Evolutionary conservation across 1,140 invertebrate species (phyloP).

Genomic region (Ganaspis sp.): DNA sequence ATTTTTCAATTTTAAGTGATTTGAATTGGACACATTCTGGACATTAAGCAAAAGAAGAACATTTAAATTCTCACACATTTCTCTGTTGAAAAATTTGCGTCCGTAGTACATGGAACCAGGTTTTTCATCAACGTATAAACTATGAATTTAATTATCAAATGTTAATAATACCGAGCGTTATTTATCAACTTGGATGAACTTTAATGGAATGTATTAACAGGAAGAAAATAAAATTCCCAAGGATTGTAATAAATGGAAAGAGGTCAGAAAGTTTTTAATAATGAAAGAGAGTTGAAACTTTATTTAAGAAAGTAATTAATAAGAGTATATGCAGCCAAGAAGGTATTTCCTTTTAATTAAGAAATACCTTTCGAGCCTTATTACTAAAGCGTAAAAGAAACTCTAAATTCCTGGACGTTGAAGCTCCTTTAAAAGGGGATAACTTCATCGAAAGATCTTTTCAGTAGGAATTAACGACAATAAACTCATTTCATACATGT

Average conservation of each 20-base stretch:
- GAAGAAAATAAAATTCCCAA: not conserved
- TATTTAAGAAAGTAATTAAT: slow-evolving; percentile 60
- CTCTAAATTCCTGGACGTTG: slow-evolving; percentile 59
- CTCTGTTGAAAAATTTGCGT: too few species aligned
- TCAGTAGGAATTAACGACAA: not conserved
- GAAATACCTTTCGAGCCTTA: slow-evolving; percentile 59
- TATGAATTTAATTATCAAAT: too few species aligned
- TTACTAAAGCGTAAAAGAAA: slow-evolving; percentile 44
- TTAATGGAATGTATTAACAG: slow-evolving; percentile 36
- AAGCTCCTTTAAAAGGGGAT: slow-evolving; percentile 57
- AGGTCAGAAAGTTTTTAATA: not conserved
- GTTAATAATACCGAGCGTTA: too few species aligned
- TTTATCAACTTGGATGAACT: too few species aligned
- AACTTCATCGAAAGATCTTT: slow-evolving; percentile 53
- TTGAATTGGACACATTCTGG: too few species aligned
- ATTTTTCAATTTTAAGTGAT: too few species aligned
- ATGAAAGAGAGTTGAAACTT: slow-evolving; percentile 28
- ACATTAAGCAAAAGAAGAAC: too few species aligned
- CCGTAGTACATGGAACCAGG: too few species aligned
- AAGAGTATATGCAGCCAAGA: slow-evolving; percentile 51
- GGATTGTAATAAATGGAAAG: not conserved
- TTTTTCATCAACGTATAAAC: too few species aligned
- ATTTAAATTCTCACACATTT: too few species aligned
- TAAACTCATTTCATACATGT: not conserved
- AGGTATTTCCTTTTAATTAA: slow-evolving; percentile 63